Percentiles rank a stretch among this genome's conserved stretches.
Conservation (phyloP, 2,888 invertebrate genomes). For the Chymomyza procnemis region DNA sequence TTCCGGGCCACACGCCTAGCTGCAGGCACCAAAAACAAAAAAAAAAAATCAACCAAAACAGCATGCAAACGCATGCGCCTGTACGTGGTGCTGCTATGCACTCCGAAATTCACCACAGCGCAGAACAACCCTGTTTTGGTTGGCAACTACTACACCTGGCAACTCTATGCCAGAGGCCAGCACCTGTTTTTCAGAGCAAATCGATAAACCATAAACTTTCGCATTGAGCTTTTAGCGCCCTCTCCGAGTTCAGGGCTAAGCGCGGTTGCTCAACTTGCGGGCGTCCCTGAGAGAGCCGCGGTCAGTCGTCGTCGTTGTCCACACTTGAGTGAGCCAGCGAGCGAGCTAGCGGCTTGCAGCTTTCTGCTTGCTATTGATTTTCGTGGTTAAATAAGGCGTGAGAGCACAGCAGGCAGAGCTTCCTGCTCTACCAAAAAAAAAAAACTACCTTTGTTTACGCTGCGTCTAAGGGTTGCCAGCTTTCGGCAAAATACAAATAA, state of each 20-base stretch:
- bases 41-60: too few relatives aligned
- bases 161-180: conserved; percentile 45
- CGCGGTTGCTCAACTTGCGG: conserved; percentile 57
- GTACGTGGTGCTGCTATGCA: neutral
- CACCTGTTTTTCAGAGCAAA: conserved; percentile 31
- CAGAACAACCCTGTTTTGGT: conserved; percentile 1
- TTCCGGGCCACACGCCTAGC: conserved; percentile 36
- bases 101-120: neutral
- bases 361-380: conserved; percentile 39
- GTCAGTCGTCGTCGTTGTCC: too few relatives aligned
- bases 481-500: too few relatives aligned
- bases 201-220: conserved; percentile 42
- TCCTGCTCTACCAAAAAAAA: neutral
- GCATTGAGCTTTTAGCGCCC: conserved; percentile 24
- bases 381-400: neutral
- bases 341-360: neutral
- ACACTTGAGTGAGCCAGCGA: neutral
- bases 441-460: neutral
- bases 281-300: neutral
- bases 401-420: conserved; percentile 17
- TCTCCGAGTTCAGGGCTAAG: conserved; percentile 60
- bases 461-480: neutral
- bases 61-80: conserved; percentile 49
- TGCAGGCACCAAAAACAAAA: conserved; percentile 15
- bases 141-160: conserved; percentile 33